Percentiles rank a stretch among this genome's conserved stretches.
phyloP scores from a whole-genome alignment of 2,888 invertebrate species.

The Hetaerina titia region DNA sequence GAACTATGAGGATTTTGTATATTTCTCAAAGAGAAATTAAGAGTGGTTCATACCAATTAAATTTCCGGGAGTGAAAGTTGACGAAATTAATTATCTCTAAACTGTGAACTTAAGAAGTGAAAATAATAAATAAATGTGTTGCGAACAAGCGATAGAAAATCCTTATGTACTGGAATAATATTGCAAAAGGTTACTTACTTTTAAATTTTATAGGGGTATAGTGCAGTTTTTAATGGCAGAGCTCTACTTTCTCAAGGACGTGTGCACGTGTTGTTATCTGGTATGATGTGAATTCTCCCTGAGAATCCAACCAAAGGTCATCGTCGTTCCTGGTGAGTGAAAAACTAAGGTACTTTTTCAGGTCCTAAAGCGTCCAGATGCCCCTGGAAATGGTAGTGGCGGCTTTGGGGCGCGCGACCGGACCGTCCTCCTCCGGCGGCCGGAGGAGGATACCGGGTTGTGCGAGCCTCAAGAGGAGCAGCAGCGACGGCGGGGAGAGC shows the following conservation, averaged over 20 bases:
- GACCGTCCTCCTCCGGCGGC: neutral
- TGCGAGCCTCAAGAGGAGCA: slow-evolving; percentile 51
- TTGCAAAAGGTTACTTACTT: neutral
- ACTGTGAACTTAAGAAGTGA: neutral
- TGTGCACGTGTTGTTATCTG: neutral
- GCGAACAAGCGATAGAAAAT: neutral
- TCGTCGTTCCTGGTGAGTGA: neutral
- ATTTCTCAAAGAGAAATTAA: neutral
- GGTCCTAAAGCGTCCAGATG: neutral
- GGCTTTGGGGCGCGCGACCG: slow-evolving; percentile 59
- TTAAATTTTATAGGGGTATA: neutral
- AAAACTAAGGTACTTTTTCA: neutral
- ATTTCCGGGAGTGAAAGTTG: neutral
- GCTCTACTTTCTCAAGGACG: neutral
- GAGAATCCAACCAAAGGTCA: neutral
- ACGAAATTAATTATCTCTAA: neutral
- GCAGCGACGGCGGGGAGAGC: slow-evolving; percentile 51
- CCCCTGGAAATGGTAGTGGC: slow-evolving; percentile 63
- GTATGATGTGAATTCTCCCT: neutral
- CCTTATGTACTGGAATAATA: neutral
- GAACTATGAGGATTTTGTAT: neutral
- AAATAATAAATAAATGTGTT: neutral
- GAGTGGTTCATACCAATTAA: neutral
- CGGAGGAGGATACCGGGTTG: neutral
- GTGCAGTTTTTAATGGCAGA: neutral